Conservation (phyloP, 2,113 vertebrate species). For the Rostratula benghalensis region DNA sequence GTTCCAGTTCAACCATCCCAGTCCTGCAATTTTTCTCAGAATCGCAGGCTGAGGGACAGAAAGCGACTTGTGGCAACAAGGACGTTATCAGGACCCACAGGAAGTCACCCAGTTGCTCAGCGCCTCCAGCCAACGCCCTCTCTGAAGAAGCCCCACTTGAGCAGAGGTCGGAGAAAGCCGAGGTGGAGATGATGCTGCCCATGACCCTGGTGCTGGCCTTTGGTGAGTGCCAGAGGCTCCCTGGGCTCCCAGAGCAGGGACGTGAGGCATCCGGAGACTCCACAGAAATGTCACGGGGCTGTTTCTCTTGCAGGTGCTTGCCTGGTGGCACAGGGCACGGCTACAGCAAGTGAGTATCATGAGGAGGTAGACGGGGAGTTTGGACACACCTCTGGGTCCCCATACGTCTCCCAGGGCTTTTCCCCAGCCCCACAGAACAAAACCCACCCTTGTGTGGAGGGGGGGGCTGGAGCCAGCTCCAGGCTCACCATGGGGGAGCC, state of each 20-base stretch:
- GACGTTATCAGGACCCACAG: not conserved
- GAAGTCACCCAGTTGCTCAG: not conserved
- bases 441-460: not conserved
- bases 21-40: not conserved
- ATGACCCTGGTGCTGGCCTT: not conserved
- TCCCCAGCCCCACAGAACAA: not conserved
- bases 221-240: not conserved
- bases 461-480: too few species aligned
- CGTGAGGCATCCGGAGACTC: not conserved
- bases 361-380: not conserved
- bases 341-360: not conserved
- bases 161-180: not conserved
- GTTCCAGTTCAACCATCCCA: not conserved
- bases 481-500: rapidly evolving
- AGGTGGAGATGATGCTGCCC: not conserved
- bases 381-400: not conserved
- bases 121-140: not conserved
- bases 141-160: not conserved
- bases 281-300: not conserved
- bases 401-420: not conserved
- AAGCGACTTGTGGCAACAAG: not conserved
- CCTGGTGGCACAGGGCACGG: not conserved
- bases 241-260: not conserved
- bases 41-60: not conserved
- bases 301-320: conserved; percentile 24